Conservation (phyloP, 2,888 invertebrate genomes). For the Xylocampa areola region DNA sequence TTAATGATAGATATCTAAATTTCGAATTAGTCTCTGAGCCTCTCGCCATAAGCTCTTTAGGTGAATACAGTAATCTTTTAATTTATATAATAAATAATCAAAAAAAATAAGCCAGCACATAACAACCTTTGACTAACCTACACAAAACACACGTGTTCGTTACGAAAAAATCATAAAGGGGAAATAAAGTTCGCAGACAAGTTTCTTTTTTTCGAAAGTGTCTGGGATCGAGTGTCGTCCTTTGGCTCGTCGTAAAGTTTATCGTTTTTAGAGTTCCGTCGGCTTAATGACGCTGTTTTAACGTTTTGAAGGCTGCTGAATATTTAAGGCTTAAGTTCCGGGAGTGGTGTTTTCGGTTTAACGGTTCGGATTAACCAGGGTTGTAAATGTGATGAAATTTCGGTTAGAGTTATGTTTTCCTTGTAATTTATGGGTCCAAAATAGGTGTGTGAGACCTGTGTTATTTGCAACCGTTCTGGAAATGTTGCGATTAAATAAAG, state of each 20-base stretch:
- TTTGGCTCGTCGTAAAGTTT: conserved; percentile 84
- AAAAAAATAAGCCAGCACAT: background rate
- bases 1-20: too few species aligned
- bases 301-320: conserved; percentile 60
- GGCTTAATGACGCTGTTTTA: conserved; percentile 70
- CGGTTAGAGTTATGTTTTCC: conserved; percentile 46
- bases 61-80: background rate
- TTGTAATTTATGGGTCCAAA: conserved; percentile 39
- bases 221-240: conserved; percentile 79
- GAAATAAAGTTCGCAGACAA: conserved; percentile 72
- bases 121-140: conserved; percentile 20
- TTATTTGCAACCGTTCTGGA: conserved; percentile 1
- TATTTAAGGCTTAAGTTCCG: conserved; percentile 60
- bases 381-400: conserved; percentile 55
- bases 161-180: conserved; percentile 60
- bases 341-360: conserved; percentile 56
- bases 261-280: conserved; percentile 81
- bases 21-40: too few species aligned
- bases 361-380: conserved; percentile 55
- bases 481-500: conserved; percentile 4
- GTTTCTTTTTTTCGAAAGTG: conserved; percentile 84
- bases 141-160: conserved; percentile 26
- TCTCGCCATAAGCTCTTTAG: too few species aligned
- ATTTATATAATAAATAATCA: background rate
- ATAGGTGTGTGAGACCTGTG: conserved; percentile 23